Base-by-base conservation (phyloP, 2,113 vertebrate genomes). In the Cochlearius cochlearius region DNA sequence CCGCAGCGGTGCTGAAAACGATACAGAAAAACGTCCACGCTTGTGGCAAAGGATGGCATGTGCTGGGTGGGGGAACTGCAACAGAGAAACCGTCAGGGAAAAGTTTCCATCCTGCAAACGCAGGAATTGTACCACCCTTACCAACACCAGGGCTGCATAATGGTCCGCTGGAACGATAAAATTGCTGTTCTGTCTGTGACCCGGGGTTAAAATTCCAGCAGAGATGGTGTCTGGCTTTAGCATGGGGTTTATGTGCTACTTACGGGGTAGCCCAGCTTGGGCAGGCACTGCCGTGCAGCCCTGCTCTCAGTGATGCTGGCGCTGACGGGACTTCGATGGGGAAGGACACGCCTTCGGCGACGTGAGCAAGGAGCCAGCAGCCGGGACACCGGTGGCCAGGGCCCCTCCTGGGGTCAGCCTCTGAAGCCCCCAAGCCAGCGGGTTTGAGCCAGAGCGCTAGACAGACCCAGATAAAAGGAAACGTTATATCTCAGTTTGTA, bases 311-410 rank as follows among this genome's bases (percentile, higher is more conserved):
- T 17, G 39, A 25, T 7, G 7, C 30, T 5, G 68, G 32, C 60
- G 36, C 69, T 3, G 39, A 17, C 6, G 45, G 16, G 38, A 38
- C 53, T 49, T 18, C 0, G 0, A 4, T 5, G 6, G 29, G n/a
- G 47, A 66, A 62, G 62, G 71, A n/a, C 12, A 30, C 0, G 1
- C 14, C n/a, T 22, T 10, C 2, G 7, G 78, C 43, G 81, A 79
- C 0, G 0, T 1, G 30, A 75, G 47, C 23, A 10, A 59, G 38
- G 34, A 90, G 63, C 30, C 75, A 53, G 73, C 64, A 90, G 75
- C 23, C 32, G 58, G 50, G 50, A 66, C 39, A 15, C 6, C 3
- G 0, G 23, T 9, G 47, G 17, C 39, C 7, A 26, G 10, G 5
- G 13, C 7, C 8, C 11, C 43, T 64, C 50, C 36, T 49, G 47